Evolutionary conservation across 2,113 vertebrate genomes (phyloP), one percentile per base, ranked within the genome.

Genomic region (Thermophis baileyi): DNA sequence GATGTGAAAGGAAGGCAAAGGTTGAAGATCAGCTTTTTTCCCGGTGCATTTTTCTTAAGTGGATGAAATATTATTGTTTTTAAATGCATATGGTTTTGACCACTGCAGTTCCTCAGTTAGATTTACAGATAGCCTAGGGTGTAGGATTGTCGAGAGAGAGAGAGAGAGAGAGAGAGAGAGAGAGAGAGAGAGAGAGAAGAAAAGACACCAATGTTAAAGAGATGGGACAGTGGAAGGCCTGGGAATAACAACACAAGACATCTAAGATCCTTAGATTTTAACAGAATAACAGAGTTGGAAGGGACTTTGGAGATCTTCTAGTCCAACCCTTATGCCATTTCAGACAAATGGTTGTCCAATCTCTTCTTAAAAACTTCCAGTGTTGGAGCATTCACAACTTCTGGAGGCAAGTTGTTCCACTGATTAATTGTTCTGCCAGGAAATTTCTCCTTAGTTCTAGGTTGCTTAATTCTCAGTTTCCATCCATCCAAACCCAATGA

Each of bases 21-120:
- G 16, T 40, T 49, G 11, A 20, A 0, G 6, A 0, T 6, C 7
- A 35, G 0, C 3, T 40, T 81, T 44, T 8, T 1, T 8, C 25
- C 51, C n/a, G 2, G 4, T 57, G 47, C 27, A 27, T 54, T 87
- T 11, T n/a, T 85, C 6, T 11, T 3, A 92, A 85, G 54, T 14
- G 10, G 44, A 24, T 25, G 22, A 86, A 51, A 8, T 92, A 54
- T 54, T 54, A 9, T 74, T 85, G 6, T 69, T 86, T 88, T 90
- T 49, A 16, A 85, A 60, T 57, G 74, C 40, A 40, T 55, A 60
- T 53, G 18, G 44, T 2, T 18, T 89, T 74, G 46, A 91, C 0
- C 93, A 92, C 44, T 91, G n/a, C 63, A 49, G n/a, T 90, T 22
- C 18, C 46, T 88, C 51, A 22, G 35, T 49, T 22, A 44, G 16